A percentile compares a stretch with the other conserved stretches of the same genome.
These are phyloP conservation scores for Leptosomus discolor DNA, from an alignment of 2,113 vertebrate genomes.

Conservation along the genomic window DNA sequence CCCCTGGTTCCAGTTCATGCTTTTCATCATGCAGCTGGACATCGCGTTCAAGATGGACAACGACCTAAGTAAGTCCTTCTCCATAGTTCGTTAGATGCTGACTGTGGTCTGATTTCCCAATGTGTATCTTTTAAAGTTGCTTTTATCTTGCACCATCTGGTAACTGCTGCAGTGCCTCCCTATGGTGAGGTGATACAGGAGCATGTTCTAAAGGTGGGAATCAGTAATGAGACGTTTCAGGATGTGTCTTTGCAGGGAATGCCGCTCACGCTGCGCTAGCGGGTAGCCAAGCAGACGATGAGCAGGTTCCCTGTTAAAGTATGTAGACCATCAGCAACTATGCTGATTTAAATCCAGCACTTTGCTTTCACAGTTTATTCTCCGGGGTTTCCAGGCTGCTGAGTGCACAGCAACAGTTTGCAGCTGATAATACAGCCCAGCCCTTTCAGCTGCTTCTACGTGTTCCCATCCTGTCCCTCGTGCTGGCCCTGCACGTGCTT, in stretches of 20 bases:
- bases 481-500: not conserved
- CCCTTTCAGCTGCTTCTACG: not conserved
- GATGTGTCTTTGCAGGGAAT: not conserved
- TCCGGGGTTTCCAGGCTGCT: not conserved
- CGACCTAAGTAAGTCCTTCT: conserved; percentile 85
- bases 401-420: not conserved
- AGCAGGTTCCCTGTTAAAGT: not conserved
- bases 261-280: rapidly evolving
- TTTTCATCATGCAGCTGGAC: conserved; percentile 94
- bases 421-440: not conserved
- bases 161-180: not conserved
- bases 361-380: not conserved
- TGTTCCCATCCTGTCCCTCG: not conserved
- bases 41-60: conserved; percentile 92
- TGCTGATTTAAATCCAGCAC: not conserved
- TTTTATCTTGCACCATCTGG: rapidly evolving
- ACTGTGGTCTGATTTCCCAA: rapidly evolving
- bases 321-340: too few species aligned
- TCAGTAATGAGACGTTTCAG: rapidly evolving
- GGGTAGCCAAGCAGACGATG: not conserved
- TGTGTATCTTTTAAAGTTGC: rapidly evolving
- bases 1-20: conserved; percentile 98
- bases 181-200: rapidly evolving
- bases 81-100: rapidly evolving
- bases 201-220: rapidly evolving